phyloP scores from a whole-genome alignment of 2,113 vertebrate genomes.

The Tympanuchus pallidicinctus region DNA sequence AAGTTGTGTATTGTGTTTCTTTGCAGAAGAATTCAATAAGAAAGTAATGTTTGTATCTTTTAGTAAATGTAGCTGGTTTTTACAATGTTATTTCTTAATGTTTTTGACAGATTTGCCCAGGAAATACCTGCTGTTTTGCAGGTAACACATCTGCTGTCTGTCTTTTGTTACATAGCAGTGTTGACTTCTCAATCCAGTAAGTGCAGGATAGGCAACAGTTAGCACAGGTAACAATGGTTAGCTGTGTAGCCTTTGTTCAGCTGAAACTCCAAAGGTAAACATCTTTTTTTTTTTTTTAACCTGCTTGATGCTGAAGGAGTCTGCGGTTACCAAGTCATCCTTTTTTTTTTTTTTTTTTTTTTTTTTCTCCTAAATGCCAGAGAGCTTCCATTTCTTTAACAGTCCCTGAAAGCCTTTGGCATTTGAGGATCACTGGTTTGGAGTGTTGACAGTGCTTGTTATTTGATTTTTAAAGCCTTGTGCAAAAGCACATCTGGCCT shows the following conservation, averaged over 20 bases:
- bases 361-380: neutral
- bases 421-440: slow-evolving; percentile 9
- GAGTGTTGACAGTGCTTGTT: neutral
- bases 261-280: neutral
- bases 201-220: neutral
- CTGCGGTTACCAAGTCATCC: neutral
- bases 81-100: neutral
- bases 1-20: fast-evolving
- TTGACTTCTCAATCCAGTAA: neutral
- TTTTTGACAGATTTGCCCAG: neutral
- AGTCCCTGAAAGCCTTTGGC: slow-evolving; percentile 41
- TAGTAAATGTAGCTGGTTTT: neutral
- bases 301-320: neutral
- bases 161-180: neutral
- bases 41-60: neutral
- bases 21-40: fast-evolving
- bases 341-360: neutral
- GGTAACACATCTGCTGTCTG: fast-evolving
- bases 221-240: neutral
- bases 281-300: neutral
- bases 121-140: neutral
- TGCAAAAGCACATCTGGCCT: neutral
- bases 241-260: neutral
- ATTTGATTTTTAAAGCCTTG: neutral
- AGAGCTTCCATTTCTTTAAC: neutral